Conservation (phyloP, 2,888 invertebrate species). For the Morpho achilles region DNA sequence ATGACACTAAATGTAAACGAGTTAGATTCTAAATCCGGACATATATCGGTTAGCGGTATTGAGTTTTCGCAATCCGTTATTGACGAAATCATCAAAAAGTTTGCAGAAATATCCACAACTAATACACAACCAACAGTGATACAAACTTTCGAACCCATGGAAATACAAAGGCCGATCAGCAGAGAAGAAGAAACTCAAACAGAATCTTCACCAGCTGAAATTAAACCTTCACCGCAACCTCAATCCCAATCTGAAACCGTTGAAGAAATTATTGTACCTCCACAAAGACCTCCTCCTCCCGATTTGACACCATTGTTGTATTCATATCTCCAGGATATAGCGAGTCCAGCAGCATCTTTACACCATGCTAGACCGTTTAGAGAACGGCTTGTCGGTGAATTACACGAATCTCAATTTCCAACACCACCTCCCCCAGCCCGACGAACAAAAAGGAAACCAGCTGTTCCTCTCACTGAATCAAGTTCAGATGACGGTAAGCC, state of each 20-base stretch:
- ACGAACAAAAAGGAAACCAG: constrained; percentile 65
- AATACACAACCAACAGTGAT: constrained; percentile 29
- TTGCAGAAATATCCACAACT: constrained; percentile 65
- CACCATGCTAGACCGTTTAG: constrained; percentile 62
- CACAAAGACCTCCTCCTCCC: constrained; percentile 71
- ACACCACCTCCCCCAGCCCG: constrained; percentile 67
- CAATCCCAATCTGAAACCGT: constrained; percentile 35
- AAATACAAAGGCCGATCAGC: constrained; percentile 45
- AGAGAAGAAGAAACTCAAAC: constrained; percentile 70
- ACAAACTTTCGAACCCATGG: constrained; percentile 32
- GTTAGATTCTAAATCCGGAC: constrained; percentile 84
- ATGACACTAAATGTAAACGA: constrained; percentile 85
- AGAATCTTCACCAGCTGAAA: constrained; percentile 37
- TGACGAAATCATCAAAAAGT: constrained; percentile 81
- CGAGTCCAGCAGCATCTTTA: constrained; percentile 68
- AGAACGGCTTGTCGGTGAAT: constrained; percentile 55
- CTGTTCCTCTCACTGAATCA: constrained; percentile 64
- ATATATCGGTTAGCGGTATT: constrained; percentile 82
- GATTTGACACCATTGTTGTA: constrained; percentile 69
- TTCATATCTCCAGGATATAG: constrained; percentile 75
- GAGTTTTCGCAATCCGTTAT: constrained; percentile 84
- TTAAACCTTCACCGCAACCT: constrained; percentile 27
- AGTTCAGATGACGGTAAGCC: constrained; percentile 73
- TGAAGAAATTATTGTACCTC: constrained; percentile 49
- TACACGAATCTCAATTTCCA: constrained; percentile 52